Evolutionary conservation across 2,797 vertebrate genomes (phyloP).

Genomic region (Typhlichthys subterraneus): DNA sequence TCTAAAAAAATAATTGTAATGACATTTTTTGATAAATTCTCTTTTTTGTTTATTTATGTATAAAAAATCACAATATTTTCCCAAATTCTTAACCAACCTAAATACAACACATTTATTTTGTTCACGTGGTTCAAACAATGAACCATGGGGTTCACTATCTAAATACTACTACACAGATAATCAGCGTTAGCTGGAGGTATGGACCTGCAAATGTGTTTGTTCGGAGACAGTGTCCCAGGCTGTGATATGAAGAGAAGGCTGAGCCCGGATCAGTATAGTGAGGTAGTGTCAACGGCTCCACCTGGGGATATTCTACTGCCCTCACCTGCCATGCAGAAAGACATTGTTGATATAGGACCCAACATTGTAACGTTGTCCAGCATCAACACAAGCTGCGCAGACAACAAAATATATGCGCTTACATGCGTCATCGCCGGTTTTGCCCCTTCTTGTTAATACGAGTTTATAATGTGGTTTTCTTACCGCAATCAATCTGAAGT

Average conservation of each 20-base stretch:
- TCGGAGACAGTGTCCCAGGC: conserved; percentile 47
- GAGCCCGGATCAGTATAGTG: conserved; percentile 34
- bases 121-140: too few species aligned
- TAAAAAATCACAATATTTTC: too few species aligned
- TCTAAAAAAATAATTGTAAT: too few species aligned
- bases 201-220: conserved; percentile 56
- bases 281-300: conserved; percentile 29
- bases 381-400: too few species aligned
- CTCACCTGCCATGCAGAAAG: conserved; percentile 12
- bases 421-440: conserved; percentile 16
- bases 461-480: conserved; percentile 29
- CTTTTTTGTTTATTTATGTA: too few species aligned
- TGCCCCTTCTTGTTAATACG: conserved; percentile 9
- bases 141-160: too few species aligned
- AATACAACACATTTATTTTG: too few species aligned
- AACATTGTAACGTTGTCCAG: neutral
- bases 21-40: too few species aligned
- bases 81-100: too few species aligned
- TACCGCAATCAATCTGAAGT: neutral
- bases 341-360: neutral
- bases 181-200: neutral
- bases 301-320: conserved; percentile 17
- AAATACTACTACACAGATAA: neutral
- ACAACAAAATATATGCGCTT: conserved; percentile 8
- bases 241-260: conserved; percentile 25